phyloP scores from a whole-genome alignment of 2,797 vertebrate species.

The Molossus alvarezi region DNA sequence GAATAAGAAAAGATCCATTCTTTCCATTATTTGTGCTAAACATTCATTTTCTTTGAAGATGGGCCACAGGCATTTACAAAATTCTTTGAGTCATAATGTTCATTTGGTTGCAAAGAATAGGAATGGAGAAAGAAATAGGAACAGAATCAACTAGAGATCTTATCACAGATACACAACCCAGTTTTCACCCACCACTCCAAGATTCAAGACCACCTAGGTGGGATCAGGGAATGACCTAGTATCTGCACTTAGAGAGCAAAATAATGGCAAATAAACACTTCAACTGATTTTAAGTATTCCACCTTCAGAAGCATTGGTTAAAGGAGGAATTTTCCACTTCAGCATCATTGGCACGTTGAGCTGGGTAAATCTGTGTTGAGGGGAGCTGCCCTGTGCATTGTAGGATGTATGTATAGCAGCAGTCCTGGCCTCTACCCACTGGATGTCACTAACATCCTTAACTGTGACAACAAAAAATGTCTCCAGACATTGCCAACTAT shows the following conservation, averaged over 20 bases:
- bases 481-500: neutral
- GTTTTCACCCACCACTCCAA: neutral
- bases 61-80: conserved; percentile 30
- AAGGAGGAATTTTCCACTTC: neutral
- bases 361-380: neutral
- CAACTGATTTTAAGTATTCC: neutral
- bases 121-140: neutral
- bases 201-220: neutral
- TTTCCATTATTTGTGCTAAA: conserved; percentile 51
- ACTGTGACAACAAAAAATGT: neutral
- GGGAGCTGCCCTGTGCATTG: no score
- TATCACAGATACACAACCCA: neutral
- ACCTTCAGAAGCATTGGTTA: neutral
- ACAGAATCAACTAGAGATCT: conserved; percentile 41
- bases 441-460: neutral
- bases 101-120: neutral
- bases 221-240: neutral
- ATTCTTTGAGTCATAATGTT: neutral
- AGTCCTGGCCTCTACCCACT: neutral
- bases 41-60: conserved; percentile 55
- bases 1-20: conserved; percentile 52
- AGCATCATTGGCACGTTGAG: neutral
- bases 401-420: neutral
- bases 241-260: neutral
- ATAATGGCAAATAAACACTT: neutral